A percentile compares a stretch with the other conserved stretches of the same genome.
These are phyloP conservation scores for Tenthredo amoena DNA, from an alignment of 2,888 invertebrate species.

Conservation along the genomic window DNA sequence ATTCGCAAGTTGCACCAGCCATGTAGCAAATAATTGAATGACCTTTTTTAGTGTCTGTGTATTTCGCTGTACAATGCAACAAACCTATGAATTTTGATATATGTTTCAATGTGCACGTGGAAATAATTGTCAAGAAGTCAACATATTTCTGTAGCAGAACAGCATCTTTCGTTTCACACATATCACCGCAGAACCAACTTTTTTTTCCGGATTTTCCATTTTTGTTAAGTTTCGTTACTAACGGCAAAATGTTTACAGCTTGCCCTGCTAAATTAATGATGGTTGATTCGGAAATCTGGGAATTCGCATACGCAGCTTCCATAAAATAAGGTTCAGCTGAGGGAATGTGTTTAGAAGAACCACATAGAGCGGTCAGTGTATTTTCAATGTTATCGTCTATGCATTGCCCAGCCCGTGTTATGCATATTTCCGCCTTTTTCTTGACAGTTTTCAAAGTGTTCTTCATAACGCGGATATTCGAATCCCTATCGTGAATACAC, in stretches of 20 bases:
- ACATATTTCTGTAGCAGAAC: not conserved
- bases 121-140: conserved; percentile 41
- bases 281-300: conserved; percentile 50
- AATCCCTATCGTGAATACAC: conserved; percentile 20
- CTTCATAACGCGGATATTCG: not conserved
- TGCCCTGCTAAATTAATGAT: conserved; percentile 49
- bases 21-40: conserved; percentile 55
- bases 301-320: conserved; percentile 54
- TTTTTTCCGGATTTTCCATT: conserved; percentile 26
- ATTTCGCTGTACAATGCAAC: conserved; percentile 45
- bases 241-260: conserved; percentile 54
- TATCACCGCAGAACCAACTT: conserved; percentile 25
- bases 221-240: conserved; percentile 37
- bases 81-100: not conserved
- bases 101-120: conserved; percentile 40
- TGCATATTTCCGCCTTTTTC: not conserved
- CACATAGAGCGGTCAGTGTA: conserved; percentile 53
- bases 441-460: conserved; percentile 19
- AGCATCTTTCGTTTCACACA: conserved; percentile 31
- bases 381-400: not conserved
- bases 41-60: conserved; percentile 29
- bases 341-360: conserved; percentile 52
- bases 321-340: conserved; percentile 55
- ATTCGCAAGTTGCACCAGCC: conserved; percentile 53
- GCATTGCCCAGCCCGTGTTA: not conserved